A percentile compares a stretch with the other conserved stretches of the same genome.
Conservation (phyloP, 2,113 vertebrate genomes). For the Stegostoma tigrinum region DNA sequence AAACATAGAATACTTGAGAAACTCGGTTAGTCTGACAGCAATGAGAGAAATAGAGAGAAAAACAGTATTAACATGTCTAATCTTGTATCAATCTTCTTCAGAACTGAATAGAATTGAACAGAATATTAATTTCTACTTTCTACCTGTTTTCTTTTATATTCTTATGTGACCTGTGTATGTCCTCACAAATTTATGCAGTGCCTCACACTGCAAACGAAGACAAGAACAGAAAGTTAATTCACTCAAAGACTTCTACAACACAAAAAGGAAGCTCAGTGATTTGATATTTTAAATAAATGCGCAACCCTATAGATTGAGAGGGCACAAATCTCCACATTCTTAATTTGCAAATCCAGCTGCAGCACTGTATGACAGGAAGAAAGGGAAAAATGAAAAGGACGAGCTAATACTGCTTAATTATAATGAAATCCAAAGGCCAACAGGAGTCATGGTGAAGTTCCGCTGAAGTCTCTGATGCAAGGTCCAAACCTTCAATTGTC, state of each 20-base stretch:
- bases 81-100: no score
- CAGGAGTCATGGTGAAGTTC: background rate
- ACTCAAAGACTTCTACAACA: background rate
- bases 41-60: no score
- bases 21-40: no score
- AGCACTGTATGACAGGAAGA: background rate
- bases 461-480: background rate
- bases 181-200: background rate
- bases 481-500: background rate
- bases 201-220: background rate
- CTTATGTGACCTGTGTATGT: background rate
- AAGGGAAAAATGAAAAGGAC: background rate
- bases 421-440: background rate
- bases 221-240: background rate
- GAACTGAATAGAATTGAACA: no score
- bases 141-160: background rate
- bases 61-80: no score
- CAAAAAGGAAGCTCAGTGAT: background rate
- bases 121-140: background rate
- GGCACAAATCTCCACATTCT: background rate
- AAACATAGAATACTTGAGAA: no score
- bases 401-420: background rate
- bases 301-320: background rate
- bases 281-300: background rate
- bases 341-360: background rate